These are phyloP conservation scores for Lamprotornis superbus DNA, from an alignment of 2,113 vertebrate species.

Conservation along the genomic window DNA sequence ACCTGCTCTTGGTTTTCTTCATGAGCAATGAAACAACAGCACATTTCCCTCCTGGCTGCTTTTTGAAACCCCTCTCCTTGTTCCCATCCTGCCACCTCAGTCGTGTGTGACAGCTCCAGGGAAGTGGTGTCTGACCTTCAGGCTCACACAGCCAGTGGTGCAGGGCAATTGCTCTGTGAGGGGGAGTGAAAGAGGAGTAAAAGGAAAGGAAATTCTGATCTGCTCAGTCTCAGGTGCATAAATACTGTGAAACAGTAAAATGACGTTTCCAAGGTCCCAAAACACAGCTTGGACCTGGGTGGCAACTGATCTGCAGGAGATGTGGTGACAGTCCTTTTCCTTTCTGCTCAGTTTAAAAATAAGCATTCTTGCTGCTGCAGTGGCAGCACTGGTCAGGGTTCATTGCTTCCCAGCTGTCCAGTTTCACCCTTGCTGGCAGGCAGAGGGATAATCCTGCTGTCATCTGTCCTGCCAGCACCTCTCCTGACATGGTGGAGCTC, in stretches of 20 bases:
- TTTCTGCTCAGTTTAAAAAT: not conserved
- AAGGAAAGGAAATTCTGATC: not conserved
- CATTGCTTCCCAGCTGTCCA: not conserved
- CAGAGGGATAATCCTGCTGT: conserved; percentile 33
- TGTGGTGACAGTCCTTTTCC: not conserved
- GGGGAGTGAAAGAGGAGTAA: not conserved
- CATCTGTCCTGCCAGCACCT: not conserved
- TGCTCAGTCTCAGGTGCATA: not conserved
- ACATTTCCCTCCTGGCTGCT: not conserved
- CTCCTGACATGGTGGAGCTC: not conserved
- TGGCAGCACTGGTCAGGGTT: accelerated
- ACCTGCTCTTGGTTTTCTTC: not conserved
- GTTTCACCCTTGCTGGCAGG: not conserved
- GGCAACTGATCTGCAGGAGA: not conserved
- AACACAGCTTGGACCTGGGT: not conserved
- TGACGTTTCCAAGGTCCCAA: not conserved
- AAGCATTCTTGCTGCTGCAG: accelerated
- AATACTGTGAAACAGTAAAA: not conserved
- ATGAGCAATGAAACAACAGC: accelerated
- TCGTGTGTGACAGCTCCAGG: accelerated
- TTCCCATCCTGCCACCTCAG: accelerated
- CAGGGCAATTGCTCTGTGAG: not conserved
- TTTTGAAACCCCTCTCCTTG: not conserved
- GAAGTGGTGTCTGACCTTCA: not conserved
- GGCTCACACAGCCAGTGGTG: accelerated